Evolutionary conservation across 2,888 invertebrate genomes (phyloP).

Genomic region (Lasiommata megera): DNA sequence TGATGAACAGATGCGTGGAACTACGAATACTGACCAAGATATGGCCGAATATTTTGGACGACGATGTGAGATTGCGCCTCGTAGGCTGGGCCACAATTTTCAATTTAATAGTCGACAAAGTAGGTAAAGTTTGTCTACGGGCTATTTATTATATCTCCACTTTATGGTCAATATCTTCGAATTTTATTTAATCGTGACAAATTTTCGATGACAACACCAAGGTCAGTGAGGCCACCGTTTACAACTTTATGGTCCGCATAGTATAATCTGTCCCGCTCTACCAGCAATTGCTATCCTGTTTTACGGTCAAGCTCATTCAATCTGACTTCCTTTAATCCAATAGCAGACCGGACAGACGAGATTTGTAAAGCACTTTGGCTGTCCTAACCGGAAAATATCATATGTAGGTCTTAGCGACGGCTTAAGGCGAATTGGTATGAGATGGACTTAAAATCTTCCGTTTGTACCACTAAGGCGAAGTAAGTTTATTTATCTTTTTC

Average conservation of each 20-base stretch:
- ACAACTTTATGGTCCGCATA: slow-evolving; percentile 48
- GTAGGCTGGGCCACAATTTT: too few relatives aligned
- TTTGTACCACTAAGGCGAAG: slow-evolving; percentile 14
- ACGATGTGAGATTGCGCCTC: too few relatives aligned
- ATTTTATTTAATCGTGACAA: too few relatives aligned
- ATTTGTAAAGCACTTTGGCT: slow-evolving; percentile 59
- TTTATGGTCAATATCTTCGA: too few relatives aligned
- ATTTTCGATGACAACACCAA: too few relatives aligned
- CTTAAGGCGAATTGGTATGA: slow-evolving; percentile 54
- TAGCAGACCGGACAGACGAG: slow-evolving; percentile 57
- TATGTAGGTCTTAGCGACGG: slow-evolving; percentile 47
- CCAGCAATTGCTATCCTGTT: slow-evolving; percentile 35
- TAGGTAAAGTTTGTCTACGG: too few relatives aligned
- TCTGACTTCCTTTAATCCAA: slow-evolving; percentile 66
- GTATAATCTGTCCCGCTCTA: slow-evolving; percentile 38
- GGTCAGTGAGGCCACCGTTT: neutral
- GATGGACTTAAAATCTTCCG: slow-evolving; percentile 41
- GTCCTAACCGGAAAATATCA: slow-evolving; percentile 52
- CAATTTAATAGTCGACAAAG: too few relatives aligned
- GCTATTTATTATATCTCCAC: too few relatives aligned
- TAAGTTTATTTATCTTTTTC: neutral
- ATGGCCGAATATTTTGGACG: too few relatives aligned
- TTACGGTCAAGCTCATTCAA: slow-evolving; percentile 60
- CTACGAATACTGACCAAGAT: too few relatives aligned
- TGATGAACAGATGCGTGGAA: too few relatives aligned